phyloP scores from a whole-genome alignment of 2,888 invertebrate genomes.

The Lepetodrilus schrolli region DNA sequence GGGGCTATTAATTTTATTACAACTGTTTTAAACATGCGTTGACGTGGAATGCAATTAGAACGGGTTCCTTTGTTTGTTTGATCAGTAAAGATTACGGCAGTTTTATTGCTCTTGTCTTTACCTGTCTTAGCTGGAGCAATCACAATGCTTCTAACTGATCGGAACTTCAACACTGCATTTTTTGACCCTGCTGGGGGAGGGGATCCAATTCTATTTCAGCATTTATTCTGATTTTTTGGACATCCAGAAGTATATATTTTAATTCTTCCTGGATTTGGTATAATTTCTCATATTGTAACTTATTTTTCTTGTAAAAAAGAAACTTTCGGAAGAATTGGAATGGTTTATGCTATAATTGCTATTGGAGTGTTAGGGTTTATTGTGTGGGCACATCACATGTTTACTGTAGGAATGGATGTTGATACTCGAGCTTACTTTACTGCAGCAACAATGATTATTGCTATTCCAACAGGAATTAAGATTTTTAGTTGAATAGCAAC shows the following conservation, averaged over 20 bases:
- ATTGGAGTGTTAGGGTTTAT: constrained; percentile 89
- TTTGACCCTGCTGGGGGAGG: constrained; percentile 88
- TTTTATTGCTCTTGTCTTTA: constrained; percentile 82
- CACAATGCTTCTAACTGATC: constrained; percentile 86
- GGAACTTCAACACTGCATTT: constrained; percentile 87
- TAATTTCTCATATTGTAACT: constrained; percentile 86
- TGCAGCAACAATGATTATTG: constrained; percentile 88
- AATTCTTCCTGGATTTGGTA: constrained; percentile 88
- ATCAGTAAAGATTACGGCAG: constrained; percentile 82
- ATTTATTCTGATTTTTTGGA: constrained; percentile 91
- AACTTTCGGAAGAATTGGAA: constrained; percentile 83
- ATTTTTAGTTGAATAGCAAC: constrained; percentile 82
- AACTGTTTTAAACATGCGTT: constrained; percentile 84
- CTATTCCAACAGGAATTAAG: constrained; percentile 89
- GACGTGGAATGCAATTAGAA: constrained; percentile 79
- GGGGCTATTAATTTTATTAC: constrained; percentile 88
- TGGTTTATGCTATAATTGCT: constrained; percentile 89
- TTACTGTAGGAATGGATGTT: constrained; percentile 88
- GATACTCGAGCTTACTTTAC: constrained; percentile 90
- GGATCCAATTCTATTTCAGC: constrained; percentile 87
- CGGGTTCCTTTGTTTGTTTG: constrained; percentile 85
- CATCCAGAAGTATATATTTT: constrained; percentile 91
- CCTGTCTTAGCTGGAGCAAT: constrained; percentile 87
- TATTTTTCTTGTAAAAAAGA: constrained; percentile 81
- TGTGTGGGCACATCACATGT: constrained; percentile 90